Evolutionary conservation across 1,140 invertebrate species (phyloP).

Genomic region (Heliconius nattereri): DNA sequence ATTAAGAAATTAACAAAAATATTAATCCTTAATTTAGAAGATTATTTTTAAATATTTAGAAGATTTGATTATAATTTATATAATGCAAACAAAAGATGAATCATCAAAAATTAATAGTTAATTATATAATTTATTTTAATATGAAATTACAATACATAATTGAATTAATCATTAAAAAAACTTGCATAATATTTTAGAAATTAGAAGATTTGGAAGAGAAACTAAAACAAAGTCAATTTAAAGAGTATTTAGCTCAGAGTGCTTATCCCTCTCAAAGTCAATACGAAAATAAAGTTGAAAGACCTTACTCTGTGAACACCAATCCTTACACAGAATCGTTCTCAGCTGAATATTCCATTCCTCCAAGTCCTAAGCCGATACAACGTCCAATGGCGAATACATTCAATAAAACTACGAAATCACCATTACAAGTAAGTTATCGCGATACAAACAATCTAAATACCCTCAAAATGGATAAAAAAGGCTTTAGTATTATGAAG

Average conservation of each 20-base stretch:
- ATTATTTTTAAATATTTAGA: too few species aligned
- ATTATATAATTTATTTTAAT: not conserved
- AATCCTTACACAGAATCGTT: slow-evolving; percentile 8
- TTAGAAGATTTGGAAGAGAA: slow-evolving; percentile 73
- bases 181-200: slow-evolving; percentile 38
- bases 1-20: too few species aligned
- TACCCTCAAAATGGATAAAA: slow-evolving; percentile 53
- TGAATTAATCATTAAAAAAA: not conserved
- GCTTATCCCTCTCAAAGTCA: slow-evolving; percentile 50
- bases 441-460: slow-evolving; percentile 46
- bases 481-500: slow-evolving; percentile 72
- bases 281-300: slow-evolving; percentile 62
- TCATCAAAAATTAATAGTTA: not conserved
- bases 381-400: slow-evolving; percentile 33
- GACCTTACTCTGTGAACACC: slow-evolving; percentile 59
- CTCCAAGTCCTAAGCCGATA: slow-evolving; percentile 42
- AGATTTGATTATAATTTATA: not conserved
- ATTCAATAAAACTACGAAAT: slow-evolving; percentile 48
- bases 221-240: slow-evolving; percentile 73
- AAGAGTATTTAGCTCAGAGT: slow-evolving; percentile 69
- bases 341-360: slow-evolving; percentile 34
- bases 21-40: too few species aligned
- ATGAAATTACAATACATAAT: not conserved
- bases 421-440: slow-evolving; percentile 61
- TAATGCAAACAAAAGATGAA: not conserved